These are phyloP conservation scores for Lepetodrilus schrolli DNA, from an alignment of 2,888 invertebrate genomes.

Conservation along the genomic window DNA sequence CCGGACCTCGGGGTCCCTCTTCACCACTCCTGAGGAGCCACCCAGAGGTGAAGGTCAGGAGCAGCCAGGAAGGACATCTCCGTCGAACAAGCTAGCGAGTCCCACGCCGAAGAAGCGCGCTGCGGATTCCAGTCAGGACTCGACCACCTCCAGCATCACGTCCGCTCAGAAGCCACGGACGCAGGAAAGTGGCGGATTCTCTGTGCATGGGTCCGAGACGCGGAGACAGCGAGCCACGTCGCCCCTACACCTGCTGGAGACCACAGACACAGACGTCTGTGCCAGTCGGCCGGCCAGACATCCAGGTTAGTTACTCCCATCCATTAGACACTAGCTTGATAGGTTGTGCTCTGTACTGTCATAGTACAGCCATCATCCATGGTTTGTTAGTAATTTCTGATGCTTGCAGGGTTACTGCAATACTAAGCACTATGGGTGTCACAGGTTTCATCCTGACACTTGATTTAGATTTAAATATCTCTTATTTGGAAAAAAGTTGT, in stretches of 20 bases:
- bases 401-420: no score
- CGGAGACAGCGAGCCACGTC: neutral
- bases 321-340: no score
- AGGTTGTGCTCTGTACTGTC: no score
- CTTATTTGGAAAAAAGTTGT: no score
- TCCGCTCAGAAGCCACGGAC: neutral
- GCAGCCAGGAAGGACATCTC: neutral
- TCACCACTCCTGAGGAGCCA: constrained; percentile 38
- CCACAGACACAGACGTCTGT: neutral
- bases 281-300: no score
- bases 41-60: neutral
- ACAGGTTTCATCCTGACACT: no score
- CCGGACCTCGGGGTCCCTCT: constrained; percentile 35
- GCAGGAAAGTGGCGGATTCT: constrained; percentile 30
- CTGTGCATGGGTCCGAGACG: constrained; percentile 11
- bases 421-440: no score
- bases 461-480: no score
- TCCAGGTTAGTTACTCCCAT: no score
- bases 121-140: constrained; percentile 31
- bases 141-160: neutral
- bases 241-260: neutral
- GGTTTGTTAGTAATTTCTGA: no score
- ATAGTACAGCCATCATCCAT: no score
- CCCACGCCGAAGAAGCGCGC: constrained; percentile 5
- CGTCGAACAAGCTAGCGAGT: neutral